Evolutionary conservation across 2,113 vertebrate species (phyloP).

Genomic region (Apaloderma vittatum): DNA sequence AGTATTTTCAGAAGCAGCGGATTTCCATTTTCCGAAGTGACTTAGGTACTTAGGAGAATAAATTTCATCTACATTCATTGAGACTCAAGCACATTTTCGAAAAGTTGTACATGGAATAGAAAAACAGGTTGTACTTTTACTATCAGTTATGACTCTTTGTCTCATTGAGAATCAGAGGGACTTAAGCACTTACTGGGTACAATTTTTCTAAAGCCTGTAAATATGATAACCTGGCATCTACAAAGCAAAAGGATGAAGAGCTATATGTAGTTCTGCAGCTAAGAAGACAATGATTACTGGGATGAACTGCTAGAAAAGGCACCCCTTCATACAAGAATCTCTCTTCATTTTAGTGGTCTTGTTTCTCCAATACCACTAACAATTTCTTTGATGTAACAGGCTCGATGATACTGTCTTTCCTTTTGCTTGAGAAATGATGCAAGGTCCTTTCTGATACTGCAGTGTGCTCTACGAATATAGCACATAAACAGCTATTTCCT

Average conservation of each 20-base stretch:
- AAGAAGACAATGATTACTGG: neutral
- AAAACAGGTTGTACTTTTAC: neutral
- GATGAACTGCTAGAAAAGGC: neutral
- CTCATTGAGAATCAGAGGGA: neutral
- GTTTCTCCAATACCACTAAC: neutral
- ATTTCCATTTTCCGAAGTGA: constrained; percentile 11
- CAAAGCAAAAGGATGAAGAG: neutral
- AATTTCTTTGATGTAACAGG: neutral
- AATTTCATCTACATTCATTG: neutral
- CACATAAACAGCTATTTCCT: neutral
- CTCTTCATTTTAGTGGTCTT: neutral
- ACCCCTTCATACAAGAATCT: neutral
- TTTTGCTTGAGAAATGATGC: neutral
- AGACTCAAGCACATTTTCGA: neutral
- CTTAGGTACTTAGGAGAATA: neutral
- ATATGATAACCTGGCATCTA: neutral
- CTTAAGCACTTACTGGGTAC: neutral
- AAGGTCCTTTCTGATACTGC: neutral
- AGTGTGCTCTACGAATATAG: neutral
- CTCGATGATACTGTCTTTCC: neutral
- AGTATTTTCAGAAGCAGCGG: neutral
- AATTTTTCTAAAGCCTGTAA: neutral
- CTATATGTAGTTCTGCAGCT: neutral
- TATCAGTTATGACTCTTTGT: neutral
- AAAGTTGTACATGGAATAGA: neutral